Evolutionary conservation across 2,888 invertebrate genomes (phyloP).

Genomic region (Polyommatus iphigenia): DNA sequence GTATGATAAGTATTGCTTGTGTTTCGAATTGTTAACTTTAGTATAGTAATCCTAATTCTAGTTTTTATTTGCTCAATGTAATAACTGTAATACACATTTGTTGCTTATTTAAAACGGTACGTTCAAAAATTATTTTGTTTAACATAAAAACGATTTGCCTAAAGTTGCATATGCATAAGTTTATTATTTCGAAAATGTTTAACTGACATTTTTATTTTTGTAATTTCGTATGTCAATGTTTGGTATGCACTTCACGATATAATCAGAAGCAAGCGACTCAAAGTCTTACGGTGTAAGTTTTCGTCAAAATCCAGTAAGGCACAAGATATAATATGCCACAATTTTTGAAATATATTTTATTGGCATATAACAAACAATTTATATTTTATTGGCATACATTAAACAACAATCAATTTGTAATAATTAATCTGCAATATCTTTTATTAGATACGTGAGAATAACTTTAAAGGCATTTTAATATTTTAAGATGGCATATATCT

Average conservation of each 20-base stretch:
- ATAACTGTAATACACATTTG: neutral
- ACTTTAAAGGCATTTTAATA: neutral
- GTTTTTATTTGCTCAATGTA: neutral
- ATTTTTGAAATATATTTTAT: neutral
- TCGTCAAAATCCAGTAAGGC: neutral
- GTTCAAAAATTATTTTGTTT: neutral
- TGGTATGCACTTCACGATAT: neutral
- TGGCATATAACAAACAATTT: neutral
- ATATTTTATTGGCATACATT: neutral
- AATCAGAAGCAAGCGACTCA: constrained; percentile 14
- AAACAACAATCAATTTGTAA: neutral
- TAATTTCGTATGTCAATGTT: neutral
- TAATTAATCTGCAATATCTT: neutral
- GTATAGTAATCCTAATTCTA: neutral
- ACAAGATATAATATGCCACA: constrained; percentile 5
- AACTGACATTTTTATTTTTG: neutral
- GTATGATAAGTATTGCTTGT: neutral
- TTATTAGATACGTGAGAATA: neutral
- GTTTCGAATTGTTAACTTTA: neutral
- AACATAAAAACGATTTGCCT: neutral
- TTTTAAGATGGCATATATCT: constrained; percentile 1
- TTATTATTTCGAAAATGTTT: neutral
- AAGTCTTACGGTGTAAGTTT: constrained; percentile 10
- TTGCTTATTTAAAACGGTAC: neutral
- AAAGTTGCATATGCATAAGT: neutral